These are phyloP conservation scores for Hermetia illucens DNA, from an alignment of 1,140 invertebrate species.

Conservation along the genomic window DNA sequence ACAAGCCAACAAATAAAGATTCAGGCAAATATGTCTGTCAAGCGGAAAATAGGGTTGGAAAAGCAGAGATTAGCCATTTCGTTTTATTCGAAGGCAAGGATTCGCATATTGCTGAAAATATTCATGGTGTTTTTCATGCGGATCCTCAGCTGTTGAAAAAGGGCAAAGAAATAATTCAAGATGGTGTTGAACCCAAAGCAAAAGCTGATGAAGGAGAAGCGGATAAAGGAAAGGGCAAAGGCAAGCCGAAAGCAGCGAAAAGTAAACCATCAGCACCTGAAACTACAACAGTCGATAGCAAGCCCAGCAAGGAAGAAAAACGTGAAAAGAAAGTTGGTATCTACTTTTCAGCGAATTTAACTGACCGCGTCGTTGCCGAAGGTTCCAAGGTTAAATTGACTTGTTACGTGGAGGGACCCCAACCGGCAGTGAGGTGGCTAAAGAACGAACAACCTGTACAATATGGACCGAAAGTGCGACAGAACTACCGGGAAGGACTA, in stretches of 20 bases:
- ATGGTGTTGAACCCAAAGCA: conserved; percentile 9
- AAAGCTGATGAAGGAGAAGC: conserved; percentile 5
- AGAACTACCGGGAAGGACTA: conserved; percentile 43
- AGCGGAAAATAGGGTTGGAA: conserved; percentile 24
- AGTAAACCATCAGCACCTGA: conserved; percentile 6
- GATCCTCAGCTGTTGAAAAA: conserved; percentile 23
- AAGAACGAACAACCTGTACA: conserved; percentile 41
- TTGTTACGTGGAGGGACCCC: conserved; percentile 68
- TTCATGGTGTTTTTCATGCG: conserved; percentile 28
- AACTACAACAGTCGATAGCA: conserved; percentile 11
- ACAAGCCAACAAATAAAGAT: conserved; percentile 21
- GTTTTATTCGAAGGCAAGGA: conserved; percentile 24
- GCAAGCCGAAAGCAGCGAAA: conserved; percentile 10
- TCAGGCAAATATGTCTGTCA: conserved; percentile 25
- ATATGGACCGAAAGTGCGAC: conserved; percentile 33
- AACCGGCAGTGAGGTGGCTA: conserved; percentile 62
- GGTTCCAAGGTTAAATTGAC: conserved; percentile 65
- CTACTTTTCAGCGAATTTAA: conserved; percentile 35
- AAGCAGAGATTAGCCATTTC: conserved; percentile 22
- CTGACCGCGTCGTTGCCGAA: conserved; percentile 58
- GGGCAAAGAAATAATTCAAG: conserved; percentile 18
- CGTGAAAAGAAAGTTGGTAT: conserved; percentile 27
- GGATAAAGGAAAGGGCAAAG: conserved; percentile 16
- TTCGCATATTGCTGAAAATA: conserved; percentile 25
- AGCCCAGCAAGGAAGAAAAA: conserved; percentile 20